Evolutionary conservation across 2,888 invertebrate genomes (phyloP).

Genomic region (Argyresthia albistria): DNA sequence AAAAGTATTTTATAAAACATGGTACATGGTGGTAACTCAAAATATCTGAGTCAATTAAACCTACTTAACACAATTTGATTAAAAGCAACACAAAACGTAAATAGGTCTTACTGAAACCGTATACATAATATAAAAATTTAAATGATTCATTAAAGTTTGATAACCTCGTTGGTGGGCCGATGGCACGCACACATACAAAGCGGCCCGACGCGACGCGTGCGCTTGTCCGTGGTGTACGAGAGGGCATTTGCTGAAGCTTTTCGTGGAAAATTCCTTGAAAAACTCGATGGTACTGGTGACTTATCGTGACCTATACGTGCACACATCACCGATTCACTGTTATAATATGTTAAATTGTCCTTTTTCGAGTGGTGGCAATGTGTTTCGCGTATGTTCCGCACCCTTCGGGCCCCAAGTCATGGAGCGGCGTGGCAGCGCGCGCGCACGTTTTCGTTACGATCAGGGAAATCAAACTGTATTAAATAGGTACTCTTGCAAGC

Average conservation of each 20-base stretch:
- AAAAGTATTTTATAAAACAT: no score
- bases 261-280: neutral
- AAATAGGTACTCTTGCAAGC: neutral
- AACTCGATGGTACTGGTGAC: neutral
- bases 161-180: slow-evolving; percentile 43
- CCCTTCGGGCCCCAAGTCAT: slow-evolving; percentile 56
- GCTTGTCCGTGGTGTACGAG: slow-evolving; percentile 4
- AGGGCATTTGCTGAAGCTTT: neutral
- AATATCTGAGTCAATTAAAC: no score
- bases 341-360: no score
- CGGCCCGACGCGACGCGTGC: slow-evolving; percentile 21
- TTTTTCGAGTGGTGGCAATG: no score
- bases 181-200: slow-evolving; percentile 25
- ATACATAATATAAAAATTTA: slow-evolving; percentile 19
- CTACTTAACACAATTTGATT: no score
- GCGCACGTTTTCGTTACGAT: slow-evolving; percentile 33
- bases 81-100: no score
- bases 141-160: slow-evolving; percentile 52
- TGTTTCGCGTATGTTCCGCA: slow-evolving; percentile 18
- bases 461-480: slow-evolving; percentile 41
- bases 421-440: slow-evolving; percentile 23
- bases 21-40: no score
- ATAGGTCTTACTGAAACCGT: neutral
- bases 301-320: no score
- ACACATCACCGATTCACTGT: no score